Conservation (phyloP, 2,797 vertebrate species). For the Huso huso region DNA sequence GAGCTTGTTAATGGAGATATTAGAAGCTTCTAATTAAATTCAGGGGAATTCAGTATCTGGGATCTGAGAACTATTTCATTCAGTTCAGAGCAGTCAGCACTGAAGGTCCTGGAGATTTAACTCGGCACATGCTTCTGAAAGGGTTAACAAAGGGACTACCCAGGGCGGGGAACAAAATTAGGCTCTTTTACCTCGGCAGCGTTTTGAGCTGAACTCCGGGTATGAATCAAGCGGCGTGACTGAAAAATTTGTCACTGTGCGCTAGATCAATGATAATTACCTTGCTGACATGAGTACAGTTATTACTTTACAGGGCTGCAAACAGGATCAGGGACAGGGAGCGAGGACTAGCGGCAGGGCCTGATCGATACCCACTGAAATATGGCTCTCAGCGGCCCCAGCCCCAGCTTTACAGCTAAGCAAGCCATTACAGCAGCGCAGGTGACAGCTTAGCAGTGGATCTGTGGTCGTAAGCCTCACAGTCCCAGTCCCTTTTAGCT, state of each 20-base stretch:
- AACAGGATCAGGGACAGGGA: constrained; percentile 68
- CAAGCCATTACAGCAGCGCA: constrained; percentile 76
- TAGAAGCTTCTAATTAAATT: too few relatives aligned
- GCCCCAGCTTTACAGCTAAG: constrained; percentile 81
- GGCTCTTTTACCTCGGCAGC: constrained; percentile 28
- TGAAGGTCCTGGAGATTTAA: too few relatives aligned
- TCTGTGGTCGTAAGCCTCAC: constrained; percentile 61
- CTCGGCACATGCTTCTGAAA: constrained; percentile 13
- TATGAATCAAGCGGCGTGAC: constrained; percentile 79
- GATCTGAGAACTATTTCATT: too few relatives aligned
- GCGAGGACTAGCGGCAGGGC: constrained; percentile 27
- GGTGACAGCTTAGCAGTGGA: constrained; percentile 71
- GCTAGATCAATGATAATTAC: constrained; percentile 98
- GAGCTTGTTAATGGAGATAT: too few relatives aligned
- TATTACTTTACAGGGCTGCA: constrained; percentile 98
- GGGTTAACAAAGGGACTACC: constrained; percentile 28
- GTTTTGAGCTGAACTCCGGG: constrained; percentile 54
- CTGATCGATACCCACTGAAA: constrained; percentile 88
- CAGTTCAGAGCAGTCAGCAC: too few relatives aligned
- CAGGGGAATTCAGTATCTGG: too few relatives aligned
- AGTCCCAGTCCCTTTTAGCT: constrained; percentile 53
- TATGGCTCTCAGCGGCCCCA: constrained; percentile 80
- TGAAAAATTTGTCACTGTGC: constrained; percentile 81
- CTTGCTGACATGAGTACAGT: constrained; percentile 93
- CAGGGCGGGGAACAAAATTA: constrained; percentile 28